Base-by-base conservation (phyloP, 1,140 invertebrate species). In the Pseudomyrmex flavicornis region DNA sequence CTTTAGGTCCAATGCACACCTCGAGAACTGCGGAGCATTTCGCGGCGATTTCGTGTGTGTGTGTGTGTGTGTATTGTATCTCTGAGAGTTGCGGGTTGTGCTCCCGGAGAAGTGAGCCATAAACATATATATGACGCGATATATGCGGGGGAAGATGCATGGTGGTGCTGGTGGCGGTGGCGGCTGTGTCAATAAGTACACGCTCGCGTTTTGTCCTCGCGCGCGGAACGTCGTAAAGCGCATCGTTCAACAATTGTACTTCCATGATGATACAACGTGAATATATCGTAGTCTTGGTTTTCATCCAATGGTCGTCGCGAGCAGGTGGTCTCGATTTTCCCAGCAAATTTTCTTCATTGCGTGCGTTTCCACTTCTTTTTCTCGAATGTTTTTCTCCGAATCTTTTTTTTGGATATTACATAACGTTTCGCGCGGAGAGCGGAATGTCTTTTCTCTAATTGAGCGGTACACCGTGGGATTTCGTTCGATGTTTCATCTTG, bases 1-100 rank as follows among this genome's bases (percentile, higher is more conserved):
- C 86, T 88, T 35, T 85, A 88, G 77, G 68, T 85, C 83, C 83
- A 82, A 88, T 85, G 66, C 85, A 86, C 58, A 63, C 58, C 74
- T n/a, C 46, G 65, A 35, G 5, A 61, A 80, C 69, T 84, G 86
- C 85, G 54, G 50, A 74, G 54, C 69, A 70, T 82, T 84, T 70
- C 61, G 35, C 35, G 9, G 59, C 13, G 26, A 5, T 10, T 10
- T 4, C 5, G 58, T 46, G 15, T 44, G 5, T 46, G 15, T 44
- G 2, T 35, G 22, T 50, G 17, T 22, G 20, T 63, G 52, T 46
- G 26, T 46, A 68, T 58, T 35, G 35, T 35, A 35, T 35, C 35
- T 35, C 35, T 35, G 10, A 15, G 58, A 52, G 65, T 69, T 75
- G 58, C 56, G 35, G 56, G 2, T 17, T 8, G 4, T 15, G 10